phyloP scores from a whole-genome alignment of 2,888 invertebrate genomes.

The Caenorhabditis zanzibari region DNA sequence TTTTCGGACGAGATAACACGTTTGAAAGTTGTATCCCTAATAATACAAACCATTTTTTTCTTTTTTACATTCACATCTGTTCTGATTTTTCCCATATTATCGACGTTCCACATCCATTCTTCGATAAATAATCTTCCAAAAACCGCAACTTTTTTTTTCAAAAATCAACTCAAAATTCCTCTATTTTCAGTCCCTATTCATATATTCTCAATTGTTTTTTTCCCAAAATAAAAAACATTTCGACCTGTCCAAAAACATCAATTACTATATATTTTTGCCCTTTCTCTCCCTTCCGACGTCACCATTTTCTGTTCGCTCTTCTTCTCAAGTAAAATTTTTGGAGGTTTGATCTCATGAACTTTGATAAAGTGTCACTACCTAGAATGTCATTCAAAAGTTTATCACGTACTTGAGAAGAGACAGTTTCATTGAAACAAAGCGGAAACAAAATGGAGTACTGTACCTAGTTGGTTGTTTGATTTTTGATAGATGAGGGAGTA shows the following conservation, averaged over 20 bases:
- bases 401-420: conserved; percentile 21
- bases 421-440: background rate
- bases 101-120: no score
- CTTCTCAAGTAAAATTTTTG: background rate
- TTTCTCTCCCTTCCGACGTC: conserved; percentile 38
- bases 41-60: no score
- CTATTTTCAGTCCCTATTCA: no score
- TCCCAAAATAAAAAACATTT: background rate
- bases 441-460: background rate
- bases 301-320: conserved; percentile 51
- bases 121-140: no score
- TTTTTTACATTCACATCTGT: no score
- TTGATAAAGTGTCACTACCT: conserved; percentile 19
- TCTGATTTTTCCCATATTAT: no score
- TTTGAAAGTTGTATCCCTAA: no score
- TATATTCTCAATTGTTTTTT: no score
- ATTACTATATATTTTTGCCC: background rate
- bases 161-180: no score
- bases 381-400: conserved; percentile 21
- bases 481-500: background rate
- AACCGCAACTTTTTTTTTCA: no score
- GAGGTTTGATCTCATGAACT: conserved; percentile 28
- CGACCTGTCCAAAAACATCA: background rate
- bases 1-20: no score
- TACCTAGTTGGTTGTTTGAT: conserved; percentile 16